Base-by-base conservation (phyloP, 2,113 vertebrate species). In the Dipodomys merriami region DNA sequence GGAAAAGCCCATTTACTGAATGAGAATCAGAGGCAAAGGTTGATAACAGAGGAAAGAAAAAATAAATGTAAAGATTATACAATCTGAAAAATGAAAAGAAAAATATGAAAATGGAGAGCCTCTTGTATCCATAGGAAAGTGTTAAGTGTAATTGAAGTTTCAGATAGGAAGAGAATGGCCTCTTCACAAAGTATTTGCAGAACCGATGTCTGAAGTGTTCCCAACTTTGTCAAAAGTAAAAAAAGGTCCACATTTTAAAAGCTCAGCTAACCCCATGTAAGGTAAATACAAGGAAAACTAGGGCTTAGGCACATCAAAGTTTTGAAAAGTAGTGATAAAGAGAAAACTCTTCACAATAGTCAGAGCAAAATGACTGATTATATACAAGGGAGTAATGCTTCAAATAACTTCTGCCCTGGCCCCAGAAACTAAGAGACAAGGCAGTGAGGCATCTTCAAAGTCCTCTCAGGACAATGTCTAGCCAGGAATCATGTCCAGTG, bases 21-120 rank as follows among this genome's bases (percentile, higher is more conserved):
- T 77, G 29, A 6, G 18, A 73, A 72, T 93, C 30, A 29, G 15
- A 91, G 35, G 12, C 77, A 57, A 80, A 76, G 73, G 29, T 23
- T 78, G 13, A 78, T 33, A 7, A 67, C 3, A 83, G 64, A 72
- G 13, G 4, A 90, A 80, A 84, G 10, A 67, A 7, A 16, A 25
- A 72, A 8, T 10, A 69, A 82, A 53, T n/a, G 65, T 90, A 57
- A 69, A 78, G 30, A 83, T 69, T 16, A 60, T 77, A 23, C 18
- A 88, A 16, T 67, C 23, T 49, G 22, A 82, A 85, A 76, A 86
- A 46, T 27, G 19, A 91, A 88, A 62, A 88, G n/a, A 35, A 88
- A 85, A 64, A 62, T 53, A 74, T 4, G 39, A 87, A 83, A 91
- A 44, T 29, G 2, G 65, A 73, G 49, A 44, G 7, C 27, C 23